Evolutionary conservation across 1,140 invertebrate genomes (phyloP).

Genomic region (Rhysida immarginata): DNA sequence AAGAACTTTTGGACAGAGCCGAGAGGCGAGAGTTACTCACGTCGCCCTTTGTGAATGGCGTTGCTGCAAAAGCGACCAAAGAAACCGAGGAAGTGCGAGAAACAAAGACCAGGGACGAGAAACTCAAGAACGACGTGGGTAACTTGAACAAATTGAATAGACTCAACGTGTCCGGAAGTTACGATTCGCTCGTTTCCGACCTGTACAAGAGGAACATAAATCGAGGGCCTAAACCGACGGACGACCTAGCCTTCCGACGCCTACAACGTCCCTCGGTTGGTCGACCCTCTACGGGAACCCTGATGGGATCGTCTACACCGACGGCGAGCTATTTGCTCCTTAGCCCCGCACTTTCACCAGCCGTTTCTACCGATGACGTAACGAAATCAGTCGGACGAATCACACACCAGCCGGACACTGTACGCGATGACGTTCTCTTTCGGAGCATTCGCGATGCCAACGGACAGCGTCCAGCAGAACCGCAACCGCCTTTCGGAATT

Average conservation of each 20-base stretch:
- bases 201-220: neutral
- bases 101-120: no score
- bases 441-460: constrained; percentile 60
- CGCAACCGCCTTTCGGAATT: constrained; percentile 77
- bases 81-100: no score
- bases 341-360: constrained; percentile 52
- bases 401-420: constrained; percentile 46
- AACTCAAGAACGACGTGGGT: no score
- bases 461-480: constrained; percentile 51
- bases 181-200: constrained; percentile 2
- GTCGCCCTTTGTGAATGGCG: no score
- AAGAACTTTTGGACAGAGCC: constrained; percentile 22
- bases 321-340: constrained; percentile 54
- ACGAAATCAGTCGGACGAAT: neutral
- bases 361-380: constrained; percentile 18
- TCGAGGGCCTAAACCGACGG: neutral
- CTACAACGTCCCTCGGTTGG: constrained; percentile 29
- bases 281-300: constrained; percentile 34
- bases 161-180: constrained; percentile 4
- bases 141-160: neutral
- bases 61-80: no score
- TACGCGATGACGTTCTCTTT: constrained; percentile 66
- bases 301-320: no score
- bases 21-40: no score
- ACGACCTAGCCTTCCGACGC: constrained; percentile 55